Conservation (phyloP, 2,888 invertebrate species). For the Encarsia formosa region DNA sequence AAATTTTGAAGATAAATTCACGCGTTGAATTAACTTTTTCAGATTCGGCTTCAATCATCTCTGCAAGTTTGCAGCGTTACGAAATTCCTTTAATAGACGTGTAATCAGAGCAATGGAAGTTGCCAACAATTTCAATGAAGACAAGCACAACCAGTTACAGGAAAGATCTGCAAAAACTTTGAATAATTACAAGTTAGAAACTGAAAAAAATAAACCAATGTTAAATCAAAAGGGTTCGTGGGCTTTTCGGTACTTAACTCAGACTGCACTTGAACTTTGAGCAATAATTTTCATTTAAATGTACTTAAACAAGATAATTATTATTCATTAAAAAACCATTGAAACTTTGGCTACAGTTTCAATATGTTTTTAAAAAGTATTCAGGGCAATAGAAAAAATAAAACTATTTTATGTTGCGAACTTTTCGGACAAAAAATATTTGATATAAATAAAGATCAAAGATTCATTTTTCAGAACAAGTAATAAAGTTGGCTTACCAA, state of each 20-base stretch:
- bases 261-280: neutral
- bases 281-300: neutral
- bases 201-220: neutral
- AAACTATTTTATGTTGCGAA: too few species aligned
- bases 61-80: constrained; percentile 24
- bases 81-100: constrained; percentile 23
- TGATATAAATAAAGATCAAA: too few species aligned
- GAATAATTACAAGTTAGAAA: neutral
- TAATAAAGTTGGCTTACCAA: too few species aligned
- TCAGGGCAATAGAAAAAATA: too few species aligned
- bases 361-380: too few species aligned
- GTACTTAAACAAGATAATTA: too few species aligned
- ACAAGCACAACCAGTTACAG: constrained; percentile 28
- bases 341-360: too few species aligned
- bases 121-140: constrained; percentile 29
- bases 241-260: neutral
- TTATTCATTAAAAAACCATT: too few species aligned
- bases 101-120: constrained; percentile 24
- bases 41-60: constrained; percentile 31
- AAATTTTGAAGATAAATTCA: too few species aligned
- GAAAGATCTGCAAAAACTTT: constrained; percentile 28
- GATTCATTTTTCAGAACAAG: too few species aligned
- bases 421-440: too few species aligned
- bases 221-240: neutral
- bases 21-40: too few species aligned